Base-by-base conservation (phyloP, 2,797 vertebrate species). In the Echiichthys vipera region DNA sequence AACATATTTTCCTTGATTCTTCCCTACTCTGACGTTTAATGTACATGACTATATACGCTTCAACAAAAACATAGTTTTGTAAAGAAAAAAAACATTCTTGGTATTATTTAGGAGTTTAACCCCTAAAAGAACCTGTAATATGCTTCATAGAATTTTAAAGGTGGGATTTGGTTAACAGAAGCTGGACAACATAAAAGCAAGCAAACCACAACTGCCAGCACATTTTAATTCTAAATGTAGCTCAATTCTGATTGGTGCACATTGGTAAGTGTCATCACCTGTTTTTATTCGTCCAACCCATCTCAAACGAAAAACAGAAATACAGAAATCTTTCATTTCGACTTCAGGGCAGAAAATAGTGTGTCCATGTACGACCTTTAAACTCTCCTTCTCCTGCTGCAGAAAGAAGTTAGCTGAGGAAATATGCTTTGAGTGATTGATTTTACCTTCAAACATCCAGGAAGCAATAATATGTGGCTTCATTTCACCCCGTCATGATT, bases 201-300 rank as follows among this genome's bases (percentile, higher is more conserved):
- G 61, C 34, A 57, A 32, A 54, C 42, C 32, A 36, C 32, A 61
- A 34, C 32, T 27, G 12, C 5, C 2, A 2, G 45, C 46, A 13
- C 15, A 56, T 18, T 65, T 63, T 27, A 25, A 55, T 69, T 68
- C 17, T n/a, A 59, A 34, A 66, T 30, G 5, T 39, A 8, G 10
- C 14, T 14, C 18, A 43, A 30, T 30, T 58, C 10, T 50, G 43
- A 34, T 57, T 50, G 61, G 20, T 27, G 34, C n/a, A 45, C 17
- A 40, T 5, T 54, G 25, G 24, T 45, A 5, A 65, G 34, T 24
- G n/a, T 37, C 7, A 22, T 34, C 1, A 12, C 18, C 10, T 14
- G 56, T 49, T 50, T 39, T 29, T 14, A 42, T 34, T 42, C 7
- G 13, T 5, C 39, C 3, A 12, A 24, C 10, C 24, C 5, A 43